Evolutionary conservation across 2,113 vertebrate genomes (phyloP), one percentile per base, ranked within the genome.

Genomic region (Capra hircus): DNA sequence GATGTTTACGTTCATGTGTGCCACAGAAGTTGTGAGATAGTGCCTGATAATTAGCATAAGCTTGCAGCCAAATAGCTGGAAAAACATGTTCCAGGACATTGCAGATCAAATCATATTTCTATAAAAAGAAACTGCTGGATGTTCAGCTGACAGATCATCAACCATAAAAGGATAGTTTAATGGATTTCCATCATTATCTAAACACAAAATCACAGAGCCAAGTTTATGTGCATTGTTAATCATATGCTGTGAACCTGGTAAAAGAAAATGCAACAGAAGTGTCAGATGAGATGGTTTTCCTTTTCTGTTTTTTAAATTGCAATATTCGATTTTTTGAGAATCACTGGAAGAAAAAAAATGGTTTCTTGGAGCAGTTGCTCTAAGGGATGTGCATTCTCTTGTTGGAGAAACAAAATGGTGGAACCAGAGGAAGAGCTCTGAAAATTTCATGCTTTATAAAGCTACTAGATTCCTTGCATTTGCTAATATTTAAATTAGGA

Each of bases 71-170:
- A 83, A 78, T 88, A 94, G 83, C 43, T 96, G 60, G 83, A 80
- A 97, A 95, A 97, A 92, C 92, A 91, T 91, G 77, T 98, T 95
- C 96, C 60, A 93, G 93, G 81, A 95, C 62, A 92, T 85, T 85
- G 78, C 74, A 96, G 92, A 96, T 97, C 91, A 95, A 94, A 95
- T 98, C 80, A 81, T 36, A 95, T 77, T 94, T 98, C 96, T 98
- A 91, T 94, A 91, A 97, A 98, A 97, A 90, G 83, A 97, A 93
- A 83, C 93, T 87, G 52, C 36, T 94, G 71, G 82, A 50, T 93
- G 57, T 96, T 95, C 81, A 64, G 52, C 28, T 81, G 88, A 94
- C 67, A 90, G 92, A 96, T 88, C 36, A 96, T 95, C 95, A 86
- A 74, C 81, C 53, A 48, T 88, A 55, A 96, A 97, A 94, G 53